Base-by-base conservation (phyloP, 2,888 invertebrate species). In the Nephrocerus scutellatus region DNA sequence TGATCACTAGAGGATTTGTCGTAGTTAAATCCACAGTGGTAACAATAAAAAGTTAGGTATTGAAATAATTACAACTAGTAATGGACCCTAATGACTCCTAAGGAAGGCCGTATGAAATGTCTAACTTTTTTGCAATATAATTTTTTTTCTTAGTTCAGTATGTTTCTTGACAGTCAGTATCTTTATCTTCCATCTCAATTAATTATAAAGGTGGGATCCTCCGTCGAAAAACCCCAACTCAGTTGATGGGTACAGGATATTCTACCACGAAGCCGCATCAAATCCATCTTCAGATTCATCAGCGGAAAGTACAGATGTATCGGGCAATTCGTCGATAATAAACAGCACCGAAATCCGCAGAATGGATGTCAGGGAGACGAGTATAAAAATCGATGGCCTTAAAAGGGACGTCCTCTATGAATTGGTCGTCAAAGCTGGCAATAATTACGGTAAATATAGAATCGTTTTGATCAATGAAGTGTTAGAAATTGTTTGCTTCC, bases 161-260 rank as follows among this genome's bases (percentile, higher is more conserved):
- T 8, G 13, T 26, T n/a, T n/a, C n/a, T n/a, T n/a, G n/a, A n/a
- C n/a, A n/a, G n/a, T n/a, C n/a, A n/a, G n/a, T n/a, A 5, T 37
- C 19, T 25, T 10, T 22, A 10, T 25, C 15, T 24, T 30, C 10
- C 10, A 9, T 22, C 10, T 22, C 8, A 8, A 9, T 10, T 22
- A 8, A 22, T 22, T 30, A 18, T 46, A 43, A 55, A 76, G 76
- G 47, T 89, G 88, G 88, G 84, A 87, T 50, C 76, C 82, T 6
- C 88, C 89, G 5, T 62, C 74, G 25, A 87, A 87, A 69, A 88
- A 89, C 67, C 85, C 87, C 0, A 79, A 82, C 49, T 80, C 82
- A 1, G 86, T 87, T 2, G 84, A 86, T 68, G 74, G 85, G 51
- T 89, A 89, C 72, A 75, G 86, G 49, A 81, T 88, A 48, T 84